Conservation (phyloP, 2,113 vertebrate species). For the Melanostigma gelatinosum region DNA sequence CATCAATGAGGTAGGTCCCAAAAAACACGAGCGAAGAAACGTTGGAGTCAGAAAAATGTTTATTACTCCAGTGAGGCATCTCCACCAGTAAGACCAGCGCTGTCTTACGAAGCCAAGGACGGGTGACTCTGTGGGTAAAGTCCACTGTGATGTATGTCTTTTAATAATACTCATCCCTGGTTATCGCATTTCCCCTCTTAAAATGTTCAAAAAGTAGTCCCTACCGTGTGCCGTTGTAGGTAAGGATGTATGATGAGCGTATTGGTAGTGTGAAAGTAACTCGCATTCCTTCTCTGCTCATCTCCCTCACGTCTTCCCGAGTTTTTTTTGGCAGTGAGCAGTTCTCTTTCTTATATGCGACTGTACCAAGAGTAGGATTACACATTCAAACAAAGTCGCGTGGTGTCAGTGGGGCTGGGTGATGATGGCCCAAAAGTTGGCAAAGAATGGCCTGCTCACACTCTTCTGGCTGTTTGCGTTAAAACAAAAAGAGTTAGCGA, state of each 20-base stretch:
- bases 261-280: not conserved
- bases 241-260: not conserved
- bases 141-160: constrained; percentile 13
- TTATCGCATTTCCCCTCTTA: constrained; percentile 38
- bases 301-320: not conserved
- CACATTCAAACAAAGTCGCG: not conserved
- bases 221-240: not conserved
- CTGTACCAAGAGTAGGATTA: not conserved
- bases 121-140: not conserved
- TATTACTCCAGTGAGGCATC: not conserved
- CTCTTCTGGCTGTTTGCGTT: not conserved
- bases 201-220: constrained; percentile 17
- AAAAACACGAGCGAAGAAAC: not conserved
- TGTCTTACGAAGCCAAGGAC: constrained; percentile 1
- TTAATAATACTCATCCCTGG: constrained; percentile 23
- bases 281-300: not conserved
- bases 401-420: not conserved
- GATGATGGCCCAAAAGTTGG: not conserved
- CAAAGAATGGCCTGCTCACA: not conserved
- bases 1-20: constrained; percentile 77
- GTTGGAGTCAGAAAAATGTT: not conserved
- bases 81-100: not conserved
- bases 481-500: not conserved
- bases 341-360: not conserved
- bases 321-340: not conserved